Conservation (phyloP, 1,140 invertebrate genomes). For the Spodoptera frugiperda region DNA sequence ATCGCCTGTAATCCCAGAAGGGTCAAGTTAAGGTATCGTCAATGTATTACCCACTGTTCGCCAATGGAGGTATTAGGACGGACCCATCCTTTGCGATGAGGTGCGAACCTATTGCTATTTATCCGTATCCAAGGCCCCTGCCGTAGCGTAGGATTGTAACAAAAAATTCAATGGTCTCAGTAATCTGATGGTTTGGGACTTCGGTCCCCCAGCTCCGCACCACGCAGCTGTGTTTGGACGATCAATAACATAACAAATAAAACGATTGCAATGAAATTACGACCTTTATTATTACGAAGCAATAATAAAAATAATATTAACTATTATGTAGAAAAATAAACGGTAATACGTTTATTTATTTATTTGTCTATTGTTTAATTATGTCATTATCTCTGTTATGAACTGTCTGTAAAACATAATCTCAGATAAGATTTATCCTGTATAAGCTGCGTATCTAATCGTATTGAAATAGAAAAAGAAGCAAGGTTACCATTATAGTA, state of each 20-base stretch:
- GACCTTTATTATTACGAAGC: too few species aligned
- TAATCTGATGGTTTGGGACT: slow-evolving; percentile 8
- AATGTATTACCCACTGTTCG: slow-evolving; percentile 15
- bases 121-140: slow-evolving; percentile 22
- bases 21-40: slow-evolving; percentile 21
- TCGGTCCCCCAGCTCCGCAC: background rate
- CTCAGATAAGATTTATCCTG: slow-evolving; percentile 61
- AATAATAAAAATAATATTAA: too few species aligned
- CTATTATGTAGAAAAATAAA: too few species aligned
- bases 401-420: slow-evolving; percentile 58
- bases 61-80: slow-evolving; percentile 9
- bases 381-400: slow-evolving; percentile 51
- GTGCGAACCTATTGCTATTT: slow-evolving; percentile 37
- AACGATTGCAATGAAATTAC: background rate
- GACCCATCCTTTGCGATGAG: slow-evolving; percentile 22
- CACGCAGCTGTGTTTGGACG: slow-evolving; percentile 18
- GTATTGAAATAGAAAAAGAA: slow-evolving; percentile 63
- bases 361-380: too few species aligned
- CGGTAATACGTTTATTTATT: too few species aligned
- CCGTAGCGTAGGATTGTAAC: slow-evolving; percentile 15
- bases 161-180: slow-evolving; percentile 17
- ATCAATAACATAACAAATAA: background rate
- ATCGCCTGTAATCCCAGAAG: slow-evolving; percentile 26
- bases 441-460: slow-evolving; percentile 64
- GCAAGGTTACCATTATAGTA: slow-evolving; percentile 50